Evolutionary conservation across 2,113 vertebrate genomes (phyloP).

Genomic region (Gallinago paraguaiae): DNA sequence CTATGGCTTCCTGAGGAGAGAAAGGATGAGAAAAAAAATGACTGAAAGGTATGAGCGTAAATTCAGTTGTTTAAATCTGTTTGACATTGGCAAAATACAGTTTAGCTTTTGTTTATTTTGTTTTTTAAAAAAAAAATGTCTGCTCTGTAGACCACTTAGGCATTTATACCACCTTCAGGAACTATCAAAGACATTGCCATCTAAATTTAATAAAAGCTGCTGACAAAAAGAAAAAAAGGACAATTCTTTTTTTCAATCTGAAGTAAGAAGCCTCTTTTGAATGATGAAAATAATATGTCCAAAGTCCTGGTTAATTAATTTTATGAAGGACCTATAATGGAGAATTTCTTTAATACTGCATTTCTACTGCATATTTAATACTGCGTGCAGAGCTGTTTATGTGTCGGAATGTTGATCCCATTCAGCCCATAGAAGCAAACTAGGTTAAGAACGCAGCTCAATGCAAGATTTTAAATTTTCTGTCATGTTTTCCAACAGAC

Average conservation of each 20-base stretch:
- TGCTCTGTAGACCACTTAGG: neutral
- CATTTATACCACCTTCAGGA: neutral
- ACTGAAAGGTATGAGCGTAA: neutral
- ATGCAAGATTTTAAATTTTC: neutral
- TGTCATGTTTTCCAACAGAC: neutral
- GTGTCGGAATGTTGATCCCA: neutral
- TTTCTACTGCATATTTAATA: neutral
- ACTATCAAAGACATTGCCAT: neutral
- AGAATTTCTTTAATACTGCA: neutral
- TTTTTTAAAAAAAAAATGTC: neutral
- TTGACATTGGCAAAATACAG: neutral
- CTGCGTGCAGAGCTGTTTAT: neutral
- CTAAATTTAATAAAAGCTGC: neutral
- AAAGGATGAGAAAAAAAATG: neutral
- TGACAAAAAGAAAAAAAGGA: neutral
- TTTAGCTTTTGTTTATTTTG: neutral
- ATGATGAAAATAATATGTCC: neutral
- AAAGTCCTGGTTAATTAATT: neutral
- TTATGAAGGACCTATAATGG: neutral
- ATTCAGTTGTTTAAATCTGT: neutral
- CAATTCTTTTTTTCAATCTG: neutral
- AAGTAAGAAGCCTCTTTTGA: neutral
- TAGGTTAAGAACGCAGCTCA: neutral
- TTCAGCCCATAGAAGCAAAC: neutral
- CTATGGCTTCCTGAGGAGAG: conserved; percentile 84